Evolutionary conservation across 1,140 invertebrate species (phyloP), one percentile per base, ranked within the genome.

Genomic region (Thaumatotibia leucotreta): DNA sequence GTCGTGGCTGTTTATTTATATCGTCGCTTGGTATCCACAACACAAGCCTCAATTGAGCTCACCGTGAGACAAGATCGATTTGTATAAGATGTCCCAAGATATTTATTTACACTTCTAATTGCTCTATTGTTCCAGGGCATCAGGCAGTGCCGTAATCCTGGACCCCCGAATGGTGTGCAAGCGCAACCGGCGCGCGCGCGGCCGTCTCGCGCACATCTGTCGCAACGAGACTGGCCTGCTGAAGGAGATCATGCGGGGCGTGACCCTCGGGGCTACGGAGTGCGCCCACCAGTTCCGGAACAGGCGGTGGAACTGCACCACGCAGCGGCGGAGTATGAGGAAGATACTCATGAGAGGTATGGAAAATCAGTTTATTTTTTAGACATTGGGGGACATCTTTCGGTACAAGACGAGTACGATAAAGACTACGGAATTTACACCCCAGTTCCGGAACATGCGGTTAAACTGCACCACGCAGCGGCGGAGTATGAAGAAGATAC

Each of bases 161-260:
- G 97, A 98, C 91, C 96, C 96, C 58, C 94, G 95, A 83, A 93
- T 96, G 84, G 94, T 98, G 70, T 98, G 97, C 90, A 95, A 97
- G 90, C 92, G 91, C 72, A 95, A 94, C 50, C 92, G 96, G 11
- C 92, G 95, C 71, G 80, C 95, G 78, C 92, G 94, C 61, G 95
- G 95, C 33, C 96, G 95, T 80, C 92, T 96, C 76, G 94, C 93
- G 23, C 94, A 96, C 75, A 96, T 97, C 77, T 96, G 97, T 76
- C 89, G 91, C 33, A 95, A 95, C 80, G 94, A 96, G 84, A 95
- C 94, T 1, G 93, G 93, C 22, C 89, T 97, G n/a, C 84, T 97
- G 67, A 93, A 94, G 82, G 95, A 96, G 84, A 96, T 97, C 69
- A 92, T 93, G 23, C 92, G 92, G 72, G 96, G 96, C n/a, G 94